These are phyloP conservation scores for Tiaroga cobitis DNA, from an alignment of 2,797 vertebrate genomes.

Conservation along the genomic window DNA sequence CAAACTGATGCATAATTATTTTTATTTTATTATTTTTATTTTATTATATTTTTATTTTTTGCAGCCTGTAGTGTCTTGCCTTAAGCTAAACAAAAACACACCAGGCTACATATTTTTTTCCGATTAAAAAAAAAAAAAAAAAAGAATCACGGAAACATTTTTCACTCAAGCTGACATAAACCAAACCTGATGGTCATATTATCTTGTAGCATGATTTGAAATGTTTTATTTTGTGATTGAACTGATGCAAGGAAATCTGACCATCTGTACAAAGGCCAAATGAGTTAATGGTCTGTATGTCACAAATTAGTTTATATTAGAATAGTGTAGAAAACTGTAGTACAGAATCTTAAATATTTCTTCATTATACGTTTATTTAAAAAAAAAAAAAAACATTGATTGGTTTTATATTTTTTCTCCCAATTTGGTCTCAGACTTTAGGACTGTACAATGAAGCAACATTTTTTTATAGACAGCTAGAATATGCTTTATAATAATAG, in stretches of 20 bases:
- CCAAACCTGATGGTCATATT: not conserved
- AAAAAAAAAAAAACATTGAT: too few relatives aligned
- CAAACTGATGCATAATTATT: not conserved
- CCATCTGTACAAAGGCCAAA: not conserved
- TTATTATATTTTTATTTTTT: too few relatives aligned
- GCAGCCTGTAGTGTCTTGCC: too few relatives aligned
- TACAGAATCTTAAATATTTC: not conserved
- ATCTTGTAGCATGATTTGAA: not conserved
- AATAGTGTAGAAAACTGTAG: not conserved
- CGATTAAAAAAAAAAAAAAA: not conserved
- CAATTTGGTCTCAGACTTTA: not conserved
- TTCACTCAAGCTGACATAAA: not conserved
- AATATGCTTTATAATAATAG: too few relatives aligned
- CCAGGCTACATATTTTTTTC: not conserved
- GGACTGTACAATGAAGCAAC: too few relatives aligned
- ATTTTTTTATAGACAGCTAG: too few relatives aligned
- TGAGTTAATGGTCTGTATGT: not conserved
- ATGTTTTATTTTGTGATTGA: not conserved
- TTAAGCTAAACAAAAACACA: not conserved
- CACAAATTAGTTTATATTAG: not conserved
- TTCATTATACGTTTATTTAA: not conserved
- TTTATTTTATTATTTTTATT: too few relatives aligned
- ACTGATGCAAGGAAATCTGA: not conserved
- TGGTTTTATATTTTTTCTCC: not conserved
- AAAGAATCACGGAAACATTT: not conserved